Base-by-base conservation (phyloP, 2,888 invertebrate genomes). In the Deilephila porcellus region DNA sequence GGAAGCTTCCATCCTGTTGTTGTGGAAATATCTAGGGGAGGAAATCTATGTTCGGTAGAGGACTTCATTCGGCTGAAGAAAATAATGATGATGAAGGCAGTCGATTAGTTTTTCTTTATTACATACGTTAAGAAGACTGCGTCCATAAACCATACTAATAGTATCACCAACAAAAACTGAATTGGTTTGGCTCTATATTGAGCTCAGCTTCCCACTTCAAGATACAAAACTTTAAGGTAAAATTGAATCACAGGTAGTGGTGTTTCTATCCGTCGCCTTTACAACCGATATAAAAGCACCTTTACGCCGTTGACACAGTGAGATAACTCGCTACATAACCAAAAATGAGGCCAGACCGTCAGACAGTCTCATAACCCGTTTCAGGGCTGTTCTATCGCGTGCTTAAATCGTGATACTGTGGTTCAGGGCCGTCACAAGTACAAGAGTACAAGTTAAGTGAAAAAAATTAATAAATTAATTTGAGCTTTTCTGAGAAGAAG, bases 291-390 rank as follows among this genome's bases (percentile, higher is more conserved):
- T 53, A 74, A 72, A 76, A 73, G 72, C 79, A 76, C 76, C 76
- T 77, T 78, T 76, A 79, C 79, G 74, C 79, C 81, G 77, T 83
- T 78, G 78, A 77, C 70, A 74, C 78, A 80, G 79, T 81, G 80
- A 76, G 60, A 62, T 73, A 71, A 45, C 59, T 60, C 29, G 62
- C 70, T 71, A 53, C 70, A 71, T 71, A 71, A 45, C 62, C 62
- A 71, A 53, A 56, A 73, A 71, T 37, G 62, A 56, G 73, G 73
- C 53, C 73, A 73, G 73, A 71, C 73, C 62, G 73, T 71, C 71
- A 73, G 73, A 71, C 73, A 71, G 73, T 71, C 71, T 73, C 70
- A 71, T 71, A 71, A 63, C 71, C 62, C 70, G 64, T 37, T 37
- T 25, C 72, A 59, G 29, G 72, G 67, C 56, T 67, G 59, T 67